phyloP scores from a whole-genome alignment of 2,113 vertebrate genomes.

The Chaetura pelagica region DNA sequence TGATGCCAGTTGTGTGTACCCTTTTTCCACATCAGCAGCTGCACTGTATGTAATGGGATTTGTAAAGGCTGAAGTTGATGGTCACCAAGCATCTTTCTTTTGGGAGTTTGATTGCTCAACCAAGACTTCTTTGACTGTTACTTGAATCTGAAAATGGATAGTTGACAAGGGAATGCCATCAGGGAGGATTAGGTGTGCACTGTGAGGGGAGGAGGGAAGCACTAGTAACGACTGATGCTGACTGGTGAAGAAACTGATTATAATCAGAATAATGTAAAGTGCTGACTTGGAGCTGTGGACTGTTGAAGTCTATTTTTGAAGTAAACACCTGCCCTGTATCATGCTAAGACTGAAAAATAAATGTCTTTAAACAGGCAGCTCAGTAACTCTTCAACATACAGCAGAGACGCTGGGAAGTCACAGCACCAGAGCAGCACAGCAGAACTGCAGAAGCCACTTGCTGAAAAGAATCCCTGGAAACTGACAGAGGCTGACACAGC shows the following conservation, averaged over 20 bases:
- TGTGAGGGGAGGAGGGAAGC: not conserved
- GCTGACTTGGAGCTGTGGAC: not conserved
- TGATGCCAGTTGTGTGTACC: not conserved
- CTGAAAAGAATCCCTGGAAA: constrained; percentile 80
- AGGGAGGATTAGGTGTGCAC: not conserved
- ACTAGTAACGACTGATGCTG: accelerated
- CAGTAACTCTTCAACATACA: constrained; percentile 73
- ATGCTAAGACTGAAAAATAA: not conserved
- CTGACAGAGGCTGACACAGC: constrained; percentile 90
- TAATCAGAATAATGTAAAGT: not conserved
- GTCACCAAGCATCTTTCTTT: not conserved
- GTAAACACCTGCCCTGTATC: not conserved
- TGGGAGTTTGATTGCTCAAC: not conserved
- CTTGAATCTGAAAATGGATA: not conserved
- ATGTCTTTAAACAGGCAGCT: constrained; percentile 68
- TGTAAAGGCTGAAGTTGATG: not conserved
- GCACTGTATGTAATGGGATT: not conserved
- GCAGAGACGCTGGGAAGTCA: constrained; percentile 50
- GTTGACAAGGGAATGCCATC: not conserved
- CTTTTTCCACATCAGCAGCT: not conserved
- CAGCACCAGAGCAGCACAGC: constrained; percentile 59
- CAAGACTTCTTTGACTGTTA: not conserved
- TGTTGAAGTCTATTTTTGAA: not conserved
- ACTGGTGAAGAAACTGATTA: not conserved
- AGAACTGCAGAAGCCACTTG: constrained; percentile 55